Base-by-base conservation (phyloP, 2,888 invertebrate species). In the Patella depressa region DNA sequence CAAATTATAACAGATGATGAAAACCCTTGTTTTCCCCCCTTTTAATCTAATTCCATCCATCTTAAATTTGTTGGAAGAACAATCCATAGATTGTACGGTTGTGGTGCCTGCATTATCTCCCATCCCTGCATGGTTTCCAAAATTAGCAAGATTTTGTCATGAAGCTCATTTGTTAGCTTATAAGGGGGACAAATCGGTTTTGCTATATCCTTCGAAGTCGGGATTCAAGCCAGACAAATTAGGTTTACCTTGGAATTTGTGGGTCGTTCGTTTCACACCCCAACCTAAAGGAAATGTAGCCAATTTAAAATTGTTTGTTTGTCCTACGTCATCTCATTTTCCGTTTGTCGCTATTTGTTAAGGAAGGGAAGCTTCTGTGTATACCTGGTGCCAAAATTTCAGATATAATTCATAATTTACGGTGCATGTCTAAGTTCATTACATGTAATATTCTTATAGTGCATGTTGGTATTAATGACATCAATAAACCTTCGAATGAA, bases 221-320 rank as follows among this genome's bases (percentile, higher is more conserved):
- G 65, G 65, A 65, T 65, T 9, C 11, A 5, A 19, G 12, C 9
- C 9, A n/a, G 65, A 65, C 24, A 65, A 65, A 19, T 11, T 19
- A 9, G 65, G 65, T 19, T n/a, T 65, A 65, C 65, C 65, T 19
- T 65, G 65, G 65, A 65, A 65, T 65, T 65, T 65, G 65, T 65
- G n/a, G n/a, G n/a, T 65, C 12, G 65, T 65, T 65, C 65, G 65
- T 65, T 65, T 65, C 19, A 19, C n/a, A 29, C 29, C 2, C 29
- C 29, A 29, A 29, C 29, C 29, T 29, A 29, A 29, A 29, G 29
- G 29, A 29, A 29, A 29, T 29, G 29, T 29, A 29, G 29, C 29
- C 29, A 29, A 29, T 29, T 29, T 29, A 29, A 29, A 29, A 29
- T 29, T 29, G 29, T 29, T 29, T 29, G 29, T 29, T 2, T 29